Percentiles rank a stretch among this genome's conserved stretches.
Conservation (phyloP, 2,113 vertebrate species). For the Pelmatolapia mariae region DNA sequence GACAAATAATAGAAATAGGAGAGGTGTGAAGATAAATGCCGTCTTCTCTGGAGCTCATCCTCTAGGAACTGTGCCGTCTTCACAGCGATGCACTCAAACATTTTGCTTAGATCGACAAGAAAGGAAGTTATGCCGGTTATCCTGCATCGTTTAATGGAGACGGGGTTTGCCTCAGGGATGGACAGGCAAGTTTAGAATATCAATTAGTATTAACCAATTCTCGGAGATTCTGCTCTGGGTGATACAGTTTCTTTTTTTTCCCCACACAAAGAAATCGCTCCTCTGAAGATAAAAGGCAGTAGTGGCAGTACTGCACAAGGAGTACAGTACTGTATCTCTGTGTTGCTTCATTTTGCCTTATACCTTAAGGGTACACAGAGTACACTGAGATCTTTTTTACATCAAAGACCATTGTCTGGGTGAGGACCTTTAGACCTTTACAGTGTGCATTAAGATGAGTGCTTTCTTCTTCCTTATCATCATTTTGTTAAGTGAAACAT, state of each 20-base stretch:
- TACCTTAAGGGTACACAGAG: not conserved
- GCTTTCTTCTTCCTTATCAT: not conserved
- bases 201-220: constrained; percentile 62
- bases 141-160: constrained; percentile 54
- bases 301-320: not conserved
- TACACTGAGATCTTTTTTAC: not conserved
- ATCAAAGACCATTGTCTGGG: not conserved
- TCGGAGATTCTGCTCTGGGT: constrained; percentile 22
- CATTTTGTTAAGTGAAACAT: not conserved
- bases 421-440: not conserved
- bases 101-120: constrained; percentile 64
- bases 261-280: not conserved
- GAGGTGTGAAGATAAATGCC: not conserved
- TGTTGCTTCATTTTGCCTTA: not conserved
- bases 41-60: not conserved
- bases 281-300: constrained; percentile 31
- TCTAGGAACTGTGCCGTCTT: constrained; percentile 20
- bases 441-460: not conserved
- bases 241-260: not conserved
- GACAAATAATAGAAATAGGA: not conserved
- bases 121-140: constrained; percentile 51
- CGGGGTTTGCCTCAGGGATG: constrained; percentile 40
- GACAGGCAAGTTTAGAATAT: constrained; percentile 64
- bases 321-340: not conserved
- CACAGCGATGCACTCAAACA: not conserved